These are phyloP conservation scores for Tribolium madens DNA, from an alignment of 1,140 invertebrate species.

Conservation along the genomic window DNA sequence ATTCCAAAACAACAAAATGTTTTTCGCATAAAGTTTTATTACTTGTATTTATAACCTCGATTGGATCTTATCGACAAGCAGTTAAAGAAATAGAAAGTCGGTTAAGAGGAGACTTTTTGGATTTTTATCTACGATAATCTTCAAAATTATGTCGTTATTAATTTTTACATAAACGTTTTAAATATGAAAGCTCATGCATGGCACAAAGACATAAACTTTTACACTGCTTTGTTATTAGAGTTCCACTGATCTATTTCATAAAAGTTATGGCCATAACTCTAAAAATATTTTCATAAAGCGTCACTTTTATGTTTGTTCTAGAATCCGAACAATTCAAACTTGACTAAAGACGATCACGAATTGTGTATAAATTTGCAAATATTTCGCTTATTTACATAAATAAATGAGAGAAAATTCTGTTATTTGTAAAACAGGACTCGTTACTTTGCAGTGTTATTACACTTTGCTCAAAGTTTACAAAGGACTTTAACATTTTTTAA, in stretches of 20 bases:
- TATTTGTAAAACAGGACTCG: neutral
- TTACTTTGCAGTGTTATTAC: neutral
- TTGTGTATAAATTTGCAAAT: neutral
- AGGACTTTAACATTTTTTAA: neutral
- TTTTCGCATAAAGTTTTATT: neutral
- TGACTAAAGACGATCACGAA: neutral
- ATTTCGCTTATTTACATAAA: neutral
- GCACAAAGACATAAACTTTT: neutral
- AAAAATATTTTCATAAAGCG: neutral
- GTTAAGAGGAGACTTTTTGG: neutral
- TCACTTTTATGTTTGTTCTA: neutral
- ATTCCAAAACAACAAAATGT: neutral
- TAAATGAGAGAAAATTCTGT: neutral
- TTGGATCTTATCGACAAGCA: neutral
- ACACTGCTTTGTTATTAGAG: neutral
- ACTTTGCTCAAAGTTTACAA: neutral
- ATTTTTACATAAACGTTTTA: neutral
- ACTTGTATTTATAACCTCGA: neutral
- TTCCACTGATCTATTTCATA: neutral
- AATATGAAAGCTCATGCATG: neutral
- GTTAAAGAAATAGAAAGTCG: slow-evolving; percentile 29
- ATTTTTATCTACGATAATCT: neutral
- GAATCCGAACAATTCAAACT: neutral
- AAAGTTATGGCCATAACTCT: neutral
- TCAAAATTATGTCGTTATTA: neutral